These are phyloP conservation scores for Nasonia longicornis DNA, from an alignment of 1,140 invertebrate genomes.

Conservation along the genomic window DNA sequence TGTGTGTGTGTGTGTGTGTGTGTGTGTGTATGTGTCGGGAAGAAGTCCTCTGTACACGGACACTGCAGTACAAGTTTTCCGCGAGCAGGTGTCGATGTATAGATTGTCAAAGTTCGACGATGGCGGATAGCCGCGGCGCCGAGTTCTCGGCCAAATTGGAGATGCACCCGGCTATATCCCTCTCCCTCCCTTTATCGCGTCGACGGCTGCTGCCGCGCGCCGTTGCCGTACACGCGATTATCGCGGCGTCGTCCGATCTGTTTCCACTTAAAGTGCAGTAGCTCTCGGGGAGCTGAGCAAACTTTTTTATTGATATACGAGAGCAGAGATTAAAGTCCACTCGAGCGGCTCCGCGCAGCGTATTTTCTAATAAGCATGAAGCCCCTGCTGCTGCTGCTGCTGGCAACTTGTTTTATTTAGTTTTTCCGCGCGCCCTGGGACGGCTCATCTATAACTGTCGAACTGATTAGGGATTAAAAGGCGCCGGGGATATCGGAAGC, in stretches of 20 bases:
- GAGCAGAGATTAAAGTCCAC: constrained; percentile 35
- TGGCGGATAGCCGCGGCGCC: constrained; percentile 29
- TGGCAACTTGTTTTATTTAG: constrained; percentile 38
- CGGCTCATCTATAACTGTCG: constrained; percentile 39
- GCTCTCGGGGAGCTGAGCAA: background rate
- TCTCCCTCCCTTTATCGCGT: background rate
- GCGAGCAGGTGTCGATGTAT: constrained; percentile 17
- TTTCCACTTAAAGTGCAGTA: constrained; percentile 24
- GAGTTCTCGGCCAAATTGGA: background rate
- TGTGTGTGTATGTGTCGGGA: background rate
- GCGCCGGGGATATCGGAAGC: constrained; percentile 22
- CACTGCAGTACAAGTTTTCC: background rate
- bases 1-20: background rate
- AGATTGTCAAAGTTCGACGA: constrained; percentile 37
- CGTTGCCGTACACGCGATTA: background rate
- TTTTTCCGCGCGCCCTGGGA: background rate
- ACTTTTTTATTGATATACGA: constrained; percentile 42
- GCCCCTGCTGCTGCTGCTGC: background rate
- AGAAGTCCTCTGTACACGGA: background rate
- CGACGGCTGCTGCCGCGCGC: background rate
- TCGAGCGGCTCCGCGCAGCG: background rate
- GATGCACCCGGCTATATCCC: background rate
- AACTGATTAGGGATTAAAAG: constrained; percentile 41
- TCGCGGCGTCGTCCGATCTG: constrained; percentile 5
- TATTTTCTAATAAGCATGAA: constrained; percentile 41